Base-by-base conservation (phyloP, 2,797 vertebrate genomes). In the Enteromius fasciolatus region DNA sequence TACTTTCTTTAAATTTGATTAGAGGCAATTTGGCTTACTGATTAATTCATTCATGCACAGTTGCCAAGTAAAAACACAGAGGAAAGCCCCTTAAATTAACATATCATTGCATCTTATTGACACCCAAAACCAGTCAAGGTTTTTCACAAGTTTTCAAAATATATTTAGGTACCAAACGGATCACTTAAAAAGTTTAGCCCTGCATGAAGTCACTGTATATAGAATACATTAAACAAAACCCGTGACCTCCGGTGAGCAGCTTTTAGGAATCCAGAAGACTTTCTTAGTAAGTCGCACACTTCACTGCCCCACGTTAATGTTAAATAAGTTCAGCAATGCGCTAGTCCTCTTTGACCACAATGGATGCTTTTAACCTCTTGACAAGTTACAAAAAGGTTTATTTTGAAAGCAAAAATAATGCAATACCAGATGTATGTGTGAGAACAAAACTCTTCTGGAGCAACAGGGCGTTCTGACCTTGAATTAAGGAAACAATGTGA, bases 391-490 rank as follows among this genome's bases (percentile, higher is more conserved):
- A 4, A 75, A 74, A 52, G 18, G 25, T 48, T 64, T 14, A n/a
- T 33, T 64, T 68, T 28, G 15, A 79, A 68, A 39, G 50, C 20
- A 54, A 67, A 78, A 67, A 76, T 41, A 73, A 76, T 31, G 31
- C 44, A 52, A 67, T 57, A 39, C 33, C 14, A 66, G 33, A 28
- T n/a, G 36, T 11, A 28, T 18, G 61, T 44, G 31, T 18, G 8
- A 5, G 66, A 70, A 36, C 25, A 64, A 28, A 63, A 73, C 25
- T n/a, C 8, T 23, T 76, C n/a, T n/a, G 9, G 11, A 12, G 28
- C 7, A 20, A 77, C 8, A 20, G 25, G 52, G 48, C 4, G 4
- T 50, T 77, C 46, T 67, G 70, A 88, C 78, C 69, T 86, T 85
- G 83, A 68, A 48, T n/a, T 20, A 74, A 70, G 57, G 44, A 63